Conservation (phyloP, 2,113 vertebrate species). For the Saimiri boliviensis region DNA sequence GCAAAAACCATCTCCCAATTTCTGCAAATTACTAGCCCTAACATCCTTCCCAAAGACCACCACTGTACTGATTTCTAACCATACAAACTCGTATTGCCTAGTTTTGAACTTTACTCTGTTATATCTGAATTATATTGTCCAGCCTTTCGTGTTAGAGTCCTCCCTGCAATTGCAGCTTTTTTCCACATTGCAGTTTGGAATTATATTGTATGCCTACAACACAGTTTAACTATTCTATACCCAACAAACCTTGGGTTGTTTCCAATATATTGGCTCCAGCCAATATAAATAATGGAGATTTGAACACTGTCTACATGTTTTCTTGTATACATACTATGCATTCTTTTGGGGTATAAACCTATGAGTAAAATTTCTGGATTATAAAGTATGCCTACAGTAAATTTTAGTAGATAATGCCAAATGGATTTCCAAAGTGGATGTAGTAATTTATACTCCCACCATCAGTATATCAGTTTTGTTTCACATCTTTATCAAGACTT, state of each 20-base stretch:
- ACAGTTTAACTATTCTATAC: background rate
- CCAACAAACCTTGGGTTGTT: background rate
- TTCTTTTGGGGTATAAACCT: conserved; percentile 24
- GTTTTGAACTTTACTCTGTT: conserved; percentile 38
- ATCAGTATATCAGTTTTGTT: background rate
- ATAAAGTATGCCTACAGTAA: background rate
- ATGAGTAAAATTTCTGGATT: conserved; percentile 14
- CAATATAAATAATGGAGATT: conserved; percentile 25
- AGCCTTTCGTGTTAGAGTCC: background rate
- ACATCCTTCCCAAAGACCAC: background rate
- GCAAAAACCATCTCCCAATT: background rate
- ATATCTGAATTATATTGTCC: background rate
- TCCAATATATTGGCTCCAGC: background rate
- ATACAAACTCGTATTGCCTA: background rate
- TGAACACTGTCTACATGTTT: conserved; percentile 16
- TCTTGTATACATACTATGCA: background rate
- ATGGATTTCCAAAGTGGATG: background rate
- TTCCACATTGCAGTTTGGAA: background rate
- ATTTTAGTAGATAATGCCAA: background rate
- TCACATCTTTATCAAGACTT: background rate
- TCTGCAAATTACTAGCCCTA: background rate
- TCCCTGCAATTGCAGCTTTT: background rate
- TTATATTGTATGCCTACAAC: background rate
- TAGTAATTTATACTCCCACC: background rate
- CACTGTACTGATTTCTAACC: background rate